Conservation (phyloP, 1,140 invertebrate species). For the Pseudomyrmex dendroicus region DNA sequence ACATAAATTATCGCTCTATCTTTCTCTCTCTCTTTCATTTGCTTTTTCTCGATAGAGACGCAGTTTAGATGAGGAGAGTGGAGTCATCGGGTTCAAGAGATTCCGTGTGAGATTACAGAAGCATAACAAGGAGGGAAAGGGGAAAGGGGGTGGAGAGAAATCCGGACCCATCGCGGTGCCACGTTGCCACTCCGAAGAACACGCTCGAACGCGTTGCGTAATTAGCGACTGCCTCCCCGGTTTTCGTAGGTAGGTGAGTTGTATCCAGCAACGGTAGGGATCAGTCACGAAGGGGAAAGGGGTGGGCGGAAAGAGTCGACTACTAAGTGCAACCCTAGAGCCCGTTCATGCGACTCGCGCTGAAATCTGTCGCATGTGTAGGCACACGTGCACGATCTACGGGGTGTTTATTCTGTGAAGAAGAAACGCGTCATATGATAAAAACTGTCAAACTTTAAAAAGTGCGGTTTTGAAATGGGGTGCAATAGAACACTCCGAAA, state of each 20-base stretch:
- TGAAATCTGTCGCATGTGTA: slow-evolving; percentile 62
- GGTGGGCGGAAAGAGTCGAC: slow-evolving; percentile 52
- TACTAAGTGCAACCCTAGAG: slow-evolving; percentile 56
- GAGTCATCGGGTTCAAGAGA: slow-evolving; percentile 11
- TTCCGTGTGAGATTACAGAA: slow-evolving; percentile 14
- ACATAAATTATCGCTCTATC: no score
- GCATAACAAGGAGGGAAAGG: slow-evolving; percentile 3
- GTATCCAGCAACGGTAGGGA: slow-evolving; percentile 48
- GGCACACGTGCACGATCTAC: slow-evolving; percentile 63
- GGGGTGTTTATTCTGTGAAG: slow-evolving; percentile 52
- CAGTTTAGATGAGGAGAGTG: slow-evolving; percentile 45
- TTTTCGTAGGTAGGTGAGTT: slow-evolving; percentile 69
- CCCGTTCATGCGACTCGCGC: slow-evolving; percentile 60
- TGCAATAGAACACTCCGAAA: no score
- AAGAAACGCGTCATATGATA: not conserved
- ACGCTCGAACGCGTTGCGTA: slow-evolving; percentile 78
- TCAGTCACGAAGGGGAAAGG: slow-evolving; percentile 43
- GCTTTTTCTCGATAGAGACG: slow-evolving; percentile 39
- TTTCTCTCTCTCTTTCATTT: no score
- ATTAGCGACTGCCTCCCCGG: slow-evolving; percentile 76
- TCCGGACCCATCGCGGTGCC: slow-evolving; percentile 66
- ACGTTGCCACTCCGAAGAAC: slow-evolving; percentile 66
- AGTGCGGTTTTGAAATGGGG: no score
- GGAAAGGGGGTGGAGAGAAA: slow-evolving; percentile 57
- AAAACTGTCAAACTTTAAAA: not conserved